phyloP scores from a whole-genome alignment of 2,797 vertebrate genomes.

The Xenops minutus region DNA sequence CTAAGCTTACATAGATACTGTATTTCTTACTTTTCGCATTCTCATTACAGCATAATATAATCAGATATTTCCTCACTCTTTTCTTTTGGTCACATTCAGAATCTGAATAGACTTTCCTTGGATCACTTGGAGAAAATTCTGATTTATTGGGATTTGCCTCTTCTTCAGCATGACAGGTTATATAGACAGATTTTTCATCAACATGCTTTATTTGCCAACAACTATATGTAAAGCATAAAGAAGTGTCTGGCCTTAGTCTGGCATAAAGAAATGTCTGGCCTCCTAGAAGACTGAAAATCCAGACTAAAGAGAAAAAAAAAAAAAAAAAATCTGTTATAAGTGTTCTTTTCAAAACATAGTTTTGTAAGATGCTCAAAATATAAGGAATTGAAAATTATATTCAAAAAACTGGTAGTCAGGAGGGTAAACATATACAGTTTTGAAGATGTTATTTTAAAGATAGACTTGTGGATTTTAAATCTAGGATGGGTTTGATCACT shows the following conservation, averaged over 20 bases:
- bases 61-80: background rate
- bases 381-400: background rate
- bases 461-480: background rate
- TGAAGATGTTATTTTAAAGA: background rate
- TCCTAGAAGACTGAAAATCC: constrained; percentile 59
- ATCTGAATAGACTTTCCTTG: background rate
- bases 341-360: constrained; percentile 48
- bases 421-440: background rate
- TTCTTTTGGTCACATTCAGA: constrained; percentile 13
- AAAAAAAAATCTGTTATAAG: constrained; percentile 36
- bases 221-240: constrained; percentile 56
- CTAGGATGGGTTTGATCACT: background rate
- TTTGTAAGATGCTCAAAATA: constrained; percentile 51
- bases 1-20: background rate
- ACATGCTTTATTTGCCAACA: constrained; percentile 60
- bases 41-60: background rate
- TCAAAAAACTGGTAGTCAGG: background rate
- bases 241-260: constrained; percentile 39
- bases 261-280: constrained; percentile 49
- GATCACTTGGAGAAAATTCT: background rate
- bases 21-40: background rate
- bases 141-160: constrained; percentile 51
- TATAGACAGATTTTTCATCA: constrained; percentile 30
- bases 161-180: constrained; percentile 65
- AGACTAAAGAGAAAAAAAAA: constrained; percentile 41